These are phyloP conservation scores for Sitta carolinensis DNA, from an alignment of 2,797 vertebrate species.

Conservation along the genomic window DNA sequence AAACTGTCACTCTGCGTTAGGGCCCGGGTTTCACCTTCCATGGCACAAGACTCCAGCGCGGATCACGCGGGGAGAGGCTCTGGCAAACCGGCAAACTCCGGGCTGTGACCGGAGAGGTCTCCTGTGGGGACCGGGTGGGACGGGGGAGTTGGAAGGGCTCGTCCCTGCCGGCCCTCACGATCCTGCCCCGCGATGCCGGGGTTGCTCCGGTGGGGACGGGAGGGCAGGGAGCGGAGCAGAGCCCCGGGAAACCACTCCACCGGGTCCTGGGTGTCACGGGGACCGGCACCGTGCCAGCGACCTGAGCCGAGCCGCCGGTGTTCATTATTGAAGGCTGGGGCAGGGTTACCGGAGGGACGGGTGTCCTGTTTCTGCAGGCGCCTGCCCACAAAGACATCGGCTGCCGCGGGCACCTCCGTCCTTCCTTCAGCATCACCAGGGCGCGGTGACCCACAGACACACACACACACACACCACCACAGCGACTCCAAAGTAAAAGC, in stretches of 20 bases:
- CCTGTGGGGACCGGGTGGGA: rapidly evolving
- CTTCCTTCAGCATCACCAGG: not conserved
- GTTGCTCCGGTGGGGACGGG: rapidly evolving
- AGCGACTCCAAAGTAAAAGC: constrained; percentile 13
- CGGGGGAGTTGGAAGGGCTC: rapidly evolving
- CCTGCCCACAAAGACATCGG: not conserved
- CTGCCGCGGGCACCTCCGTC: not conserved
- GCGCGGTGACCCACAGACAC: not conserved
- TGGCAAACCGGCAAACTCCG: rapidly evolving
- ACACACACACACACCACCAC: not conserved
- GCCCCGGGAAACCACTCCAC: rapidly evolving
- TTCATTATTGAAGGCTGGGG: constrained; percentile 12
- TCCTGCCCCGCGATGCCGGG: rapidly evolving
- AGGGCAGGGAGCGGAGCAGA: not conserved
- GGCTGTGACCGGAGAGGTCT: not conserved
- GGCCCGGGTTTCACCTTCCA: not conserved
- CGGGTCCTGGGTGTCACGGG: not conserved
- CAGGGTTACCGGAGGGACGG: constrained; percentile 7
- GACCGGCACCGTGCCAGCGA: not conserved
- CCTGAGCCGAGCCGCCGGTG: not conserved
- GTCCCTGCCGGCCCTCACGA: rapidly evolving
- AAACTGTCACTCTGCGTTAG: constrained; percentile 9
- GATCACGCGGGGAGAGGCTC: rapidly evolving
- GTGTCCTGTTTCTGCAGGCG: constrained; percentile 22
- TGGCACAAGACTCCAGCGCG: not conserved